Base-by-base conservation (phyloP, 2,888 invertebrate species). In the Diplolepis rosae region DNA sequence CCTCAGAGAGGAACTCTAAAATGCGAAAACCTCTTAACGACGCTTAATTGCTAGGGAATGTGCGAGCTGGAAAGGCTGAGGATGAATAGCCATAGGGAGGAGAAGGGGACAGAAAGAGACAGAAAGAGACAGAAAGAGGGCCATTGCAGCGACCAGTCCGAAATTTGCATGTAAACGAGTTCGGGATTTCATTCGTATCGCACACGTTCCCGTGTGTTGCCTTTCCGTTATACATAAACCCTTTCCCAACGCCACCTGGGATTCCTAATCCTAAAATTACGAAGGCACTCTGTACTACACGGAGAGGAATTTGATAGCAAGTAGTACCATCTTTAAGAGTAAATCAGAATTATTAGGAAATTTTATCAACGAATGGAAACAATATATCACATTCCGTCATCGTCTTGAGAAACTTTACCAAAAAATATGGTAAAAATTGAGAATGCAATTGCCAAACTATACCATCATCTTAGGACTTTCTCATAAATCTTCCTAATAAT, bases 81-180 rank as follows among this genome's bases (percentile, higher is more conserved):
- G 77, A 71, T 61, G 22, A 42, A 61, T 69, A 45, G 65, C 30
- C 48, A 52, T 18, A 61, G 65, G 30, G 67, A 39, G 28, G 48
- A 67, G 65, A 66, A 48, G 27, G 68, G 22, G 52, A 67, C 32
- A 56, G 65, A 68, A 66, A 73, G 68, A 68, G 65, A n/a, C n/a
- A n/a, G n/a, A 66, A 48, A 32, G 68, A 28, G 52, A 67, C 32
- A 56, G 65, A 68, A 66, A 73, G 68, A 68, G 65, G 70, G 22
- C 66, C 28, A 45, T 71, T 52, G 72, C 54, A 56, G 72, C 72
- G 70, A 71, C 70, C 71, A 69, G 72, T 70, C 65, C 54, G 45
- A 76, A 77, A 85, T 85, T 85, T 83, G 81, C 85, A 85, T 85
- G 79, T 82, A 85, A 85, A 85, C 84, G 84, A 85, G 84, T 79